These are phyloP conservation scores for Serrognathus titanus DNA, from an alignment of 2,888 invertebrate species.

Conservation along the genomic window DNA sequence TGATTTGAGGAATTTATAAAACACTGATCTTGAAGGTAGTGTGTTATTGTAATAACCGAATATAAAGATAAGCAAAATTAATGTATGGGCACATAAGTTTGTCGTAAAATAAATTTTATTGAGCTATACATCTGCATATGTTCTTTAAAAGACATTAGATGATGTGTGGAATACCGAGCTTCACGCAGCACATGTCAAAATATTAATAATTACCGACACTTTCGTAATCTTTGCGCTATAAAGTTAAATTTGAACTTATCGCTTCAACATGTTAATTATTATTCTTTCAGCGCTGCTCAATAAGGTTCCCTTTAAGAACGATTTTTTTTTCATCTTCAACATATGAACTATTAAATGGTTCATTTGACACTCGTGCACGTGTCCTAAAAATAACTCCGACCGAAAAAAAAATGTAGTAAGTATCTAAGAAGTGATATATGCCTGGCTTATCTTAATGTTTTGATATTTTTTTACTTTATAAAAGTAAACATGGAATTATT, in stretches of 20 bases:
- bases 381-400: constrained; percentile 14
- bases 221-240: constrained; percentile 1
- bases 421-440: too few relatives aligned
- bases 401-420: neutral
- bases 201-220: neutral
- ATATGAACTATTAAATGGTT: constrained; percentile 12
- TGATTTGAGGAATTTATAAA: too few relatives aligned
- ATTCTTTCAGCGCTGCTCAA: constrained; percentile 1
- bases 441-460: too few relatives aligned
- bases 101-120: constrained; percentile 1
- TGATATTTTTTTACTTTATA: too few relatives aligned
- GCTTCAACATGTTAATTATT: constrained; percentile 2
- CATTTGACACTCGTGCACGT: constrained; percentile 15
- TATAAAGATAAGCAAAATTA: constrained; percentile 1
- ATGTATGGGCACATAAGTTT: constrained; percentile 1
- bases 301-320: constrained; percentile 9
- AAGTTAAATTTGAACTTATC: constrained; percentile 1
- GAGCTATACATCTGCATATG: neutral
- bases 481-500: too few relatives aligned
- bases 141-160: too few relatives aligned
- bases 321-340: constrained; percentile 7
- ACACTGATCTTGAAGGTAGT: neutral
- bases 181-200: neutral
- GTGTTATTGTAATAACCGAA: neutral
- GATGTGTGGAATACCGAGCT: too few relatives aligned